Base-by-base conservation (phyloP, 2,113 vertebrate species). In the Callorhinus ursinus region DNA sequence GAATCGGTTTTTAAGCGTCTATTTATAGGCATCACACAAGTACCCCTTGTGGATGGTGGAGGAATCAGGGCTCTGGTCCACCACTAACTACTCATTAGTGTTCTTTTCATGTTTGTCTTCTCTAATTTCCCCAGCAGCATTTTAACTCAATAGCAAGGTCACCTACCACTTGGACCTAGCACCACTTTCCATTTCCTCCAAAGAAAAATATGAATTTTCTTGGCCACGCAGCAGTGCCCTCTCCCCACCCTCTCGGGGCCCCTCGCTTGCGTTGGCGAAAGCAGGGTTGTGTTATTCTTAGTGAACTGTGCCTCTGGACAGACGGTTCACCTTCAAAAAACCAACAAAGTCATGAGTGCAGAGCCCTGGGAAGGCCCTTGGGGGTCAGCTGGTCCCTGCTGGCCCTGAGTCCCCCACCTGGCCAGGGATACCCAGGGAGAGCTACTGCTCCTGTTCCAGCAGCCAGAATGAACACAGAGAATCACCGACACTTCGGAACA, bases 71-170 rank as follows among this genome's bases (percentile, higher is more conserved):
- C 28, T 74, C 91, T 89, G 13, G 77, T 80, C 65, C 85, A 28
- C 86, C 28, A 71, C 71, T 2, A 1, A 71, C 71, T 2, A 1
- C 10, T 90, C 51, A 95, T 96, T 92, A 95, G 63, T 82, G 88
- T 69, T 74, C 67, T 76, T 87, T 74, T 76, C 90, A 55, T 46
- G 84, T 79, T 71, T 14, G 36, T 83, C 95, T 81, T 88, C 92
- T 53, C 87, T 79, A 26, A 15, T 88, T 96, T 97, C 90, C 96
- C 61, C 81, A 26, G 77, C 55, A 87, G 80, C 22, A 10, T 80
- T 93, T 80, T 90, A 96, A 96, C 65, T 96, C 79, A 76, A 11
- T 42, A 79, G 72, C 94, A 97, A 97, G 92, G 88, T 92, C 93
- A 86, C 61, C 87, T 95, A 87, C 90, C 59, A 31, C 42, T 55